Evolutionary conservation across 2,888 invertebrate species (phyloP), one percentile per base, ranked within the genome.

Genomic region (Cremastinae sp.): DNA sequence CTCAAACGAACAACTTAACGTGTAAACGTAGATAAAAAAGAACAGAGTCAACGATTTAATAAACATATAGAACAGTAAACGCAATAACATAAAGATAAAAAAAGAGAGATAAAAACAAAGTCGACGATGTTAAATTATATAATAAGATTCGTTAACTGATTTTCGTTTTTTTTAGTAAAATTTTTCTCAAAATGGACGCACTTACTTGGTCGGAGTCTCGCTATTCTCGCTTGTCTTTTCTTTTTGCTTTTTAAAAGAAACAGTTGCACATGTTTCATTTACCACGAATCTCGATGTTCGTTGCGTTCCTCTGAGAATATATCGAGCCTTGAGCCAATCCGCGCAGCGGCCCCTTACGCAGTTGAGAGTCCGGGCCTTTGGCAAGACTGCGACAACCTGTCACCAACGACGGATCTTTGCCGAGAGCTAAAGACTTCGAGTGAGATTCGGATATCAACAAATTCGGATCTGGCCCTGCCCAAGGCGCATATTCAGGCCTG

Each of bases 401-500:
- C 43, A 90, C 82, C 59, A 91, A 90, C 0, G 90, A 91, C 34
- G 91, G 85, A 79, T 94, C 91, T 0, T 93, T 91, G 0, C 95
- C 94, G 49, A 80, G 71, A 22, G 86, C 84, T 70, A 85, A 22
- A 34, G 83, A 81, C 66, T 82, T 87, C 14, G 78, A 59, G 45
- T 82, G 83, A 16, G 80, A 73, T 59, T 85, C 84, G 75, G 85
- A 86, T 22, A 89, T 89, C 5, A 92, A 90, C 12, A 94, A 89
- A 58, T 92, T 92, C 0, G 93, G 93, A 89, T 96, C 94, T 0
- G 96, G 94, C 0, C 96, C 96, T 80, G 94, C 94, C 96, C 96
- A 96, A 2, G 95, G 93, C 58, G 96, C 92, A 86, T 96, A 96
- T 85, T 96, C 96, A 78, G 93, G 93, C 73, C 96, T 96, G 85